Base-by-base conservation (phyloP, 2,797 vertebrate genomes). In the Etheostoma perlongum region DNA sequence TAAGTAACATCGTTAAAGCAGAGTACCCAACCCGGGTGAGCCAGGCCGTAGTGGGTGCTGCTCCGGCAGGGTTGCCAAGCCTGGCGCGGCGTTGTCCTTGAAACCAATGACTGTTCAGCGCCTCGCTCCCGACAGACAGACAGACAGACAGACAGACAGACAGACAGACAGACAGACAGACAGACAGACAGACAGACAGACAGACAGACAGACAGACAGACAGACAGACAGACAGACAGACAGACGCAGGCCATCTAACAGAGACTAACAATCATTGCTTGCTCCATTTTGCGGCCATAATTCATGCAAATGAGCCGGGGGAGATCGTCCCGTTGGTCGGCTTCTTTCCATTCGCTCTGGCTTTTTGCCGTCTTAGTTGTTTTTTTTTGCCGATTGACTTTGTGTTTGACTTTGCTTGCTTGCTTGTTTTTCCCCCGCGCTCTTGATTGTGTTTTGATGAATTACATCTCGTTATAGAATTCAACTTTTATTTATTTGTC, bases 261-360 rank as follows among this genome's bases (percentile, higher is more conserved):
- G 67, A 86, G 83, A 88, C 76, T 67, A 91, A 89, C 85, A 89
- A 81, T 88, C 85, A 67, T 55, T 47, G 68, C 74, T 21, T n/a
- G 58, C 80, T 76, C 64, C 75, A 81, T 85, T 88, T 86, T 55
- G 67, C 73, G 25, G 52, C 70, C 63, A 85, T 88, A 85, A 89
- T 81, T 90, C 85, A 87, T 85, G 84, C 61, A 82, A 77, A 88
- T 83, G 66, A 11, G 68, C 6, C 60, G 0, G 6, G 72, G 71
- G 81, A 11, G 12, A 84, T 3, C 14, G 65, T 51, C 76, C 55
- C 14, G 58, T 40, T 81, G 65, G 57, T 79, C 11, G 2, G 36
- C 52, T 59, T 82, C 58, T 59, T 67, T 67, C 76, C 71, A 63
- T 78, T 70, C 2, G 14, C 70, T 44, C 6, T 11, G 0, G 58